Base-by-base conservation (phyloP, 64 coral and sea anemone genomes). In the Acropora tenuis region DNA sequence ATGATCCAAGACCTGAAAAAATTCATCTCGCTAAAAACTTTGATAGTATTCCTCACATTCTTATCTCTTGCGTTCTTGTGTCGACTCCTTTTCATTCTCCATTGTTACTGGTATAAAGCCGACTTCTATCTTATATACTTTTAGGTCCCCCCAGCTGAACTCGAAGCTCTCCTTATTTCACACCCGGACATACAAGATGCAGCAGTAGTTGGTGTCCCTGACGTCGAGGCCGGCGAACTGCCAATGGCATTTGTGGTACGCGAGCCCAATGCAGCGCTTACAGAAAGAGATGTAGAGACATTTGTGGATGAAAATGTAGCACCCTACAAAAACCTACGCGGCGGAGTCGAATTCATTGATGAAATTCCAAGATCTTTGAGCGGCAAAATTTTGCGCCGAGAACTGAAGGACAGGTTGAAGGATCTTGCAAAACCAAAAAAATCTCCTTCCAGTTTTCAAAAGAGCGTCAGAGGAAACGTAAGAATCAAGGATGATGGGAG, bases 161-260 rank as follows among this genome's bases (percentile, higher is more conserved):
- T 94, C 1, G 93, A 94, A 58, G 88, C 88, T 53, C 57, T 95
- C 5, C 77, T 95, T 11, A 43, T 95, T 53, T 88, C 89, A 4
- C 76, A 95, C 60, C 89, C 89, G 7, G 75, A 79, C 40, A 95
- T 95, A 1, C 48, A 77, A 30, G 93, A 95, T 11, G 93, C 89
- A 16, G 93, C 94, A 9, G 89, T 95, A 1, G 92, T 92, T 69
- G 94, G 94, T 44, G 60, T 95, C 6, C 94, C 94, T 10, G 60
- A 92, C 76, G 43, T 73, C 2, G 85, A 86, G 9, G 78, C 13
- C 18, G 94, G 94, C 13, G 94, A 95, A 76, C 69, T 95, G 41
- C 94, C 94, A 68, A 95, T 76, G 75, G 94, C 94, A 43, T 83
- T 89, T 88, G 94, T 92, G 18, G 94, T 92, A 20, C 72, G 78